Evolutionary conservation across 1,140 invertebrate species (phyloP).

Genomic region (Linepithema humile): DNA sequence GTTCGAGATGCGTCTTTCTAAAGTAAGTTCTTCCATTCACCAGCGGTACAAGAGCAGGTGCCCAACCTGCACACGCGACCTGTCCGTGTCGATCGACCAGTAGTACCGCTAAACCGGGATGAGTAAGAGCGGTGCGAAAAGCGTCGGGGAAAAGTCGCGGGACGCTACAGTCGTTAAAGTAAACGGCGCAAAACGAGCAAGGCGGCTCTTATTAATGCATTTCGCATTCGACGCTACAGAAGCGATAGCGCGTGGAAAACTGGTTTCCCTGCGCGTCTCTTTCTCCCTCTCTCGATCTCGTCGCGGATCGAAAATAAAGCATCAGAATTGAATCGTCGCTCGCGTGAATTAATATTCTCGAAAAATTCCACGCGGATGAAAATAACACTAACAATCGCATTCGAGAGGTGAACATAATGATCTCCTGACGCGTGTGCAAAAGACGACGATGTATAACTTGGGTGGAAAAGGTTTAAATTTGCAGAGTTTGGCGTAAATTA

Average conservation of each 20-base stretch:
- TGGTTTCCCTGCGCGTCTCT: background rate
- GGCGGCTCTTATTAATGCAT: background rate
- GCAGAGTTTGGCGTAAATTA: background rate
- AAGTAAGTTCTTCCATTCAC: slow-evolving; percentile 69
- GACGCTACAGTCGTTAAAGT: slow-evolving; percentile 12
- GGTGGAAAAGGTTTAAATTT: background rate
- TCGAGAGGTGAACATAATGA: background rate
- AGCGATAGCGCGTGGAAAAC: slow-evolving; percentile 38
- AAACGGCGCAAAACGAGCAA: slow-evolving; percentile 34
- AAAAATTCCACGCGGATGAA: slow-evolving; percentile 14
- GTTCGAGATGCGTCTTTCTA: slow-evolving; percentile 62
- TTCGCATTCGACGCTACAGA: slow-evolving; percentile 16
- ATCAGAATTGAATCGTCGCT: background rate
- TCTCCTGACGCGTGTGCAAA: background rate
- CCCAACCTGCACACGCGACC: slow-evolving; percentile 68
- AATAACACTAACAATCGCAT: background rate
- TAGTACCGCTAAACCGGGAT: slow-evolving; percentile 73
- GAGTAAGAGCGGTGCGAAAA: slow-evolving; percentile 63
- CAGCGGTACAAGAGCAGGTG: slow-evolving; percentile 66
- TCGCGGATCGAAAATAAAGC: slow-evolving; percentile 20
- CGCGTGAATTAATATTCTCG: background rate
- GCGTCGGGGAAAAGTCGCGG: slow-evolving; percentile 60
- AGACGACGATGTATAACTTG: background rate
- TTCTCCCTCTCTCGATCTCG: background rate
- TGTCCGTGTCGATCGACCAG: slow-evolving; percentile 64